A percentile compares a stretch with the other conserved stretches of the same genome.
Conservation (phyloP, 1,140 invertebrate species). For the Drosophila kikkawai region DNA sequence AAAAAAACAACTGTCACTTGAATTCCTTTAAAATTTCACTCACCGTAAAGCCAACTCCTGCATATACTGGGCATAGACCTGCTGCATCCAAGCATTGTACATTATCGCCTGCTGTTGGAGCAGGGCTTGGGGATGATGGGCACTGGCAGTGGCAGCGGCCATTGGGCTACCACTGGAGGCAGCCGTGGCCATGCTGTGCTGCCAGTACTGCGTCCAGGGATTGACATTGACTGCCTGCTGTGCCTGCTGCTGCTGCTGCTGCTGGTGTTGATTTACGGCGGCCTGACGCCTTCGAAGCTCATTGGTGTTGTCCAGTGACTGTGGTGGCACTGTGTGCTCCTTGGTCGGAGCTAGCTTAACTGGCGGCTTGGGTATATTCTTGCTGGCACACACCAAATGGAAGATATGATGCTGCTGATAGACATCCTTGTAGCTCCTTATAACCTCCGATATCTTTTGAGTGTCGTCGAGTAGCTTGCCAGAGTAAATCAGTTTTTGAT, state of each 20-base stretch:
- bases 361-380: conserved; percentile 70
- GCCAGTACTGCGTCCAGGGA: conserved; percentile 50
- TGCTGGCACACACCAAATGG: conserved; percentile 91
- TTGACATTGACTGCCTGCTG: conserved; percentile 28
- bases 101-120: conserved; percentile 67
- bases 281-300: conserved; percentile 84
- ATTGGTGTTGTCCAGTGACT: conserved; percentile 59
- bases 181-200: conserved; percentile 31
- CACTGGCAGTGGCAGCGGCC: conserved; percentile 3
- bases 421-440: conserved; percentile 89
- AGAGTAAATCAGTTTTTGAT: conserved; percentile 96
- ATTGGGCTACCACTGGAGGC: background rate
- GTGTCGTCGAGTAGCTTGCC: conserved; percentile 93
- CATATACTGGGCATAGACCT: conserved; percentile 94
- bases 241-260: conserved; percentile 34
- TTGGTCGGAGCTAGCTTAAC: conserved; percentile 48
- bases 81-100: conserved; percentile 89
- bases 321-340: conserved; percentile 17
- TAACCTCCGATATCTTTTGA: conserved; percentile 91
- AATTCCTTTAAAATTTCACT: conserved; percentile 35
- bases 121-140: conserved; percentile 20
- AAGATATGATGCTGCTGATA: conserved; percentile 90
- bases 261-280: conserved; percentile 37
- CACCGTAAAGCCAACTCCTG: conserved; percentile 92
- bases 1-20: too few species aligned